Conservation (phyloP, 2,113 vertebrate genomes). For the Rhinolophus ferrumequinum region DNA sequence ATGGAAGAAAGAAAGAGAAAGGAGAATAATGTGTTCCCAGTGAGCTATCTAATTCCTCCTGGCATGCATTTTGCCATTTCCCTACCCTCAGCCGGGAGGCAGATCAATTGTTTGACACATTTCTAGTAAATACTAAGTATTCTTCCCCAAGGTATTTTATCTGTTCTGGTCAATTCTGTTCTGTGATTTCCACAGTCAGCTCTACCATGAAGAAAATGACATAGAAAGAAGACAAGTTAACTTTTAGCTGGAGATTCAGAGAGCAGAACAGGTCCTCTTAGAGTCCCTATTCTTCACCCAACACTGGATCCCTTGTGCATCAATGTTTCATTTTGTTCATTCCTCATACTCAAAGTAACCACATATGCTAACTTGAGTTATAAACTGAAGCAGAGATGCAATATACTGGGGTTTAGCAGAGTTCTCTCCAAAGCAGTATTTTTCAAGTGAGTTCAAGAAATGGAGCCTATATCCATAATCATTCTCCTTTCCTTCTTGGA, state of each 20-base stretch:
- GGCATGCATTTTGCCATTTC: not conserved
- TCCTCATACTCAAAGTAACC: not conserved
- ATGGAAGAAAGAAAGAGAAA: not conserved
- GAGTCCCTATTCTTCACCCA: not conserved
- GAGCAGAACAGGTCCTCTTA: not conserved
- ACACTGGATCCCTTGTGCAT: not conserved
- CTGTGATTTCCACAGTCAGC: not conserved
- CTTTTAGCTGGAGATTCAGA: not conserved
- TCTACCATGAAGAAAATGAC: not conserved
- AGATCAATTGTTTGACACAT: not conserved
- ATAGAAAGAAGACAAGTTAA: not conserved
- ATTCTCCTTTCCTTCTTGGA: not conserved
- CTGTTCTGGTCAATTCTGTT: constrained; percentile 3
- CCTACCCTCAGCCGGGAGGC: not conserved
- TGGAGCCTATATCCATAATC: not conserved
- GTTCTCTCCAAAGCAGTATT: not conserved
- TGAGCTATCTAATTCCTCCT: not conserved
- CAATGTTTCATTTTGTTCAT: not conserved
- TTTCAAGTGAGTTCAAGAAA: constrained; percentile 6
- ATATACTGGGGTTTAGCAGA: not conserved
- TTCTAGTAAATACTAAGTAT: not conserved
- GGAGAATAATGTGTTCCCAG: not conserved
- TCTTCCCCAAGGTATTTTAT: not conserved
- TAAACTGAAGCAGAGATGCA: constrained; percentile 19
- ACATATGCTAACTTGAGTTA: not conserved